Evolutionary conservation across 2,113 vertebrate species (phyloP).

Genomic region (Actenoides hombroni): DNA sequence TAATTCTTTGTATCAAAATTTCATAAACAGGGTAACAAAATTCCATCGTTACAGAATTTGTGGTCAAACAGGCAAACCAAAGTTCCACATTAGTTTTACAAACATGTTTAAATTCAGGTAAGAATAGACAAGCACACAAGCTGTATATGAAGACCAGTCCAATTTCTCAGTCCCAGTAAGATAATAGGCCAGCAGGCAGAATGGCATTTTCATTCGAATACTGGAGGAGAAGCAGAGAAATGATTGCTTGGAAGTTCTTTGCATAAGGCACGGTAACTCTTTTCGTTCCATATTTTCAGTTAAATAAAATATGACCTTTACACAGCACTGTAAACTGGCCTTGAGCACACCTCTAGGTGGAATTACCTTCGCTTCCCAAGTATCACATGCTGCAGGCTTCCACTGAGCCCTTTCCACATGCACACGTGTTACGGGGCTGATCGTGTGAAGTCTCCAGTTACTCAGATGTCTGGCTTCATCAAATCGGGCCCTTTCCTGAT

Average conservation of each 20-base stretch:
- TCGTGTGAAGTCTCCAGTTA: background rate
- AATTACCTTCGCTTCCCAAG: background rate
- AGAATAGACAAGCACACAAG: background rate
- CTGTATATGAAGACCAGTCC: background rate
- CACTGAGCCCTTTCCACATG: background rate
- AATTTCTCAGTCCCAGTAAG: background rate
- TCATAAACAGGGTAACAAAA: background rate
- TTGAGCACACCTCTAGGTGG: conserved; percentile 1
- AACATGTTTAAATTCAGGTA: background rate
- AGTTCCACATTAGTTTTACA: background rate
- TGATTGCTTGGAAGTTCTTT: background rate
- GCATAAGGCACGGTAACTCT: background rate
- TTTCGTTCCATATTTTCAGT: background rate
- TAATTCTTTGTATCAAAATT: background rate
- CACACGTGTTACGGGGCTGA: background rate
- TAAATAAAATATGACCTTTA: conserved; percentile 37
- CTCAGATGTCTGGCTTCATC: background rate
- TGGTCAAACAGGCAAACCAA: background rate
- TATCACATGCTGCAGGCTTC: background rate
- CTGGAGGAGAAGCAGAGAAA: background rate
- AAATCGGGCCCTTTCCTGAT: background rate
- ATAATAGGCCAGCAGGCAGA: background rate
- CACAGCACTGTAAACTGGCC: background rate
- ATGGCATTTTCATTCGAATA: background rate
- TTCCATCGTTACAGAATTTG: background rate